Conservation (phyloP, 1,140 invertebrate genomes). For the Stegodyphus dumicola region DNA sequence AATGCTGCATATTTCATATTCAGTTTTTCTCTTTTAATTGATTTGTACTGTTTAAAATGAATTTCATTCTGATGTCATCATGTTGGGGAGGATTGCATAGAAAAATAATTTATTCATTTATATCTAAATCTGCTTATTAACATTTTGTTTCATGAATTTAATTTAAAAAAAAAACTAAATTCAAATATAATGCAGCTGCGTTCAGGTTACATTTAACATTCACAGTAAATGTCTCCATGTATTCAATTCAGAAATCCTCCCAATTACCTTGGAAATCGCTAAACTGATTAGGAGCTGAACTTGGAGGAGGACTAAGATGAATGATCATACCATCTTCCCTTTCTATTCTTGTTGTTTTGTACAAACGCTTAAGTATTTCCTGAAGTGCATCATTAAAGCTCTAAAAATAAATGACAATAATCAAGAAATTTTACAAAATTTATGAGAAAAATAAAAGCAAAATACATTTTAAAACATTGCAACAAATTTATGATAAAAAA, state of each 20-base stretch:
- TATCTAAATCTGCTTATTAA: not conserved
- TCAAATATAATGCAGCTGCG: not conserved
- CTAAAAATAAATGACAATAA: conserved; percentile 23
- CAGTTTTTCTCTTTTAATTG: too few species aligned
- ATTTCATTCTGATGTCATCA: too few species aligned
- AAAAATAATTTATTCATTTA: too few species aligned
- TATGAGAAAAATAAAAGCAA: not conserved
- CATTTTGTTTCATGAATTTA: not conserved
- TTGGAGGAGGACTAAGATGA: not conserved
- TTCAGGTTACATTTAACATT: not conserved
- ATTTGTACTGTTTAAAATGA: too few species aligned
- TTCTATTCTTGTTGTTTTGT: conserved; percentile 53
- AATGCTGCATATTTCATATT: too few species aligned
- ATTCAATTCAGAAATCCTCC: not conserved
- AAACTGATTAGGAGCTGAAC: not conserved
- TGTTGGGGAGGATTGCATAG: too few species aligned
- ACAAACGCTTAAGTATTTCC: conserved; percentile 62
- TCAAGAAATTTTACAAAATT: not conserved
- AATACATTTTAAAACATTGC: not conserved
- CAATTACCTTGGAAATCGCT: conserved; percentile 8
- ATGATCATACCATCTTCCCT: conserved; percentile 24
- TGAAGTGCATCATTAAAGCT: conserved; percentile 41
- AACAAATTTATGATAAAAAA: not conserved
- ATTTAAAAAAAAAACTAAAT: not conserved
- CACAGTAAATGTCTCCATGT: not conserved